These are phyloP conservation scores for Anolis carolinensis DNA, from an alignment of 2,113 vertebrate species.

Conservation along the genomic window DNA sequence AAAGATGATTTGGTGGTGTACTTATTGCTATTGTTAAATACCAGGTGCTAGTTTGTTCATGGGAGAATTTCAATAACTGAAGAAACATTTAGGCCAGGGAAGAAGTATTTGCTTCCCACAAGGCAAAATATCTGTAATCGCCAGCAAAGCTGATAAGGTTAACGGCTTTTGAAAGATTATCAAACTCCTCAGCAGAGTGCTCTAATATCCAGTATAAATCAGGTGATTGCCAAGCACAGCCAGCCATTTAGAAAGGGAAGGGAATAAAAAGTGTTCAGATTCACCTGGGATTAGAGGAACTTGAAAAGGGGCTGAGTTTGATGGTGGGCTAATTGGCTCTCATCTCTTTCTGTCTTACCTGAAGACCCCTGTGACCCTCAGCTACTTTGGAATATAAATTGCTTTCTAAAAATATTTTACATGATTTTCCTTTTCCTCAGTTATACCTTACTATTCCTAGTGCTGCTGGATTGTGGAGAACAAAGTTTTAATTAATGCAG, in stretches of 20 bases:
- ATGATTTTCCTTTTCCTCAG: neutral
- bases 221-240: neutral
- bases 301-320: constrained; percentile 7
- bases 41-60: neutral
- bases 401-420: neutral
- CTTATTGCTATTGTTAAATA: neutral
- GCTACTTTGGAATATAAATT: constrained; percentile 19
- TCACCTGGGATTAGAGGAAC: constrained; percentile 17
- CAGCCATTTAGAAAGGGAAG: constrained; percentile 16
- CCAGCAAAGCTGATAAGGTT: neutral
- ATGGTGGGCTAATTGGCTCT: constrained; percentile 23
- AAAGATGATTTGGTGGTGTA: neutral
- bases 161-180: constrained; percentile 23
- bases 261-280: neutral
- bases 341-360: neutral
- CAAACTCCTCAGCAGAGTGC: constrained; percentile 10
- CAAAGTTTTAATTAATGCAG: neutral
- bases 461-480: neutral
- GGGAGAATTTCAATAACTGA: neutral
- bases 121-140: neutral
- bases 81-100: neutral
- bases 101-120: constrained; percentile 4
- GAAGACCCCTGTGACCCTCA: neutral
- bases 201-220: constrained; percentile 25
- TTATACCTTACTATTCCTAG: neutral